phyloP scores from a whole-genome alignment of 2,888 invertebrate genomes.

The Chymomyza fuscimana region DNA sequence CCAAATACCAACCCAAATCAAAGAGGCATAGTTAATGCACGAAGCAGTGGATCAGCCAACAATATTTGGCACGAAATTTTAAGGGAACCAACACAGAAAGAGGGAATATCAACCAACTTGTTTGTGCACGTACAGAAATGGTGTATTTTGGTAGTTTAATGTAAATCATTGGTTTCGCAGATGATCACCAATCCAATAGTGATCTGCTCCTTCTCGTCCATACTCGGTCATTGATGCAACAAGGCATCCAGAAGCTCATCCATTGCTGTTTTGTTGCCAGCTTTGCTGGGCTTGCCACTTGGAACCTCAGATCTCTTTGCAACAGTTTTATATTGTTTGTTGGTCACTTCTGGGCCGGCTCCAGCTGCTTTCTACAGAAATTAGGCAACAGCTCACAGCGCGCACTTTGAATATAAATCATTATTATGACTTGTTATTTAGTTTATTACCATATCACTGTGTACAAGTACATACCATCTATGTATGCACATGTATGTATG shows the following conservation, averaged over 20 bases:
- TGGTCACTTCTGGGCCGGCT: background rate
- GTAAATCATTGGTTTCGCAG: slow-evolving; percentile 63
- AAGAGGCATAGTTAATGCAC: slow-evolving; percentile 7
- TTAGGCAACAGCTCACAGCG: slow-evolving; percentile 40
- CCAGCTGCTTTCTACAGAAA: slow-evolving; percentile 15
- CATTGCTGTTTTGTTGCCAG: too few relatives aligned
- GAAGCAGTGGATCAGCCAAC: slow-evolving; percentile 20
- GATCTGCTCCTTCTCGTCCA: background rate
- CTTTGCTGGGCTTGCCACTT: slow-evolving; percentile 7
- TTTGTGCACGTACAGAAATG: slow-evolving; percentile 65
- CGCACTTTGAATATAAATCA: slow-evolving; percentile 74
- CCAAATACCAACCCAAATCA: background rate
- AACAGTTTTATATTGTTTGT: background rate
- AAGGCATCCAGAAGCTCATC: slow-evolving; percentile 3
- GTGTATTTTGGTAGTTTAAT: slow-evolving; percentile 74
- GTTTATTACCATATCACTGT: slow-evolving; percentile 47
- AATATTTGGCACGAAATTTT: slow-evolving; percentile 15
- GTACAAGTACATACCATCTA: background rate
- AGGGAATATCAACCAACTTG: slow-evolving; percentile 19
- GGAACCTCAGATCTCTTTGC: background rate
- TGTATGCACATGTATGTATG: background rate
- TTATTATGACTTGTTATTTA: slow-evolving; percentile 74
- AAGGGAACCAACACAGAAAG: slow-evolving; percentile 20
- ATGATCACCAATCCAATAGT: slow-evolving; percentile 30
- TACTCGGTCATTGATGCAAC: slow-evolving; percentile 52